Evolutionary conservation across 2,888 invertebrate genomes (phyloP), one percentile per base, ranked within the genome.

Genomic region (Phyllotreta cruciferae): DNA sequence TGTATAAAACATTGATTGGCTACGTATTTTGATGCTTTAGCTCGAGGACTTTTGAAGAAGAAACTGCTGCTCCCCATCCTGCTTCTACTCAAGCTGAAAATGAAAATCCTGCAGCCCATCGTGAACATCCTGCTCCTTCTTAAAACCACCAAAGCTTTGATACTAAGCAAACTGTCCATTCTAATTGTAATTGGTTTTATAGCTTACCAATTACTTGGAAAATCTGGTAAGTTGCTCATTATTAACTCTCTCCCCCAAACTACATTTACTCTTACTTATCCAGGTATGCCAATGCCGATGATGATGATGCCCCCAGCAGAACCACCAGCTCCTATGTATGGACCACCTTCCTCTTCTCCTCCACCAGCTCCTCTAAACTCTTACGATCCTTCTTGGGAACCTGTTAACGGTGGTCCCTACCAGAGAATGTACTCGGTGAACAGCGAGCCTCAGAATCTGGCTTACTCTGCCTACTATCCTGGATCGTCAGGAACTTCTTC

Each of bases 151-250:
- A 93, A 93, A 80, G 94, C 94, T 65, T 83, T 93, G 68, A 87
- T 94, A 66, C 86, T 93, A 74, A 93, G 93, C 78, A 94, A 94
- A 80, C 83, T 93, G 71, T 92, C 93, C 66, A 88, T 94, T 77
- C 85, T 90, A 38, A 83, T 93, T 66, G 93, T 93, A 50, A 84
- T 92, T 55, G 93, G 92, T 64, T 93, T 94, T 84, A 84, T 93
- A 54, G 87, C 90, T 70, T 88, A 91, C 80, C 91, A 92, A 77
- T 82, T 93, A 74, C 81, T 91, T 65, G 90, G 90, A 80, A 93
- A 93, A 84, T 86, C 89, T 80, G 91, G 91, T 82, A 82, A 83
- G 41, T 36, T 56, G 38, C n/a, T 13, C 13, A 52, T 8, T 37
- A 24, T 8, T 49, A 49, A 11, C 34, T 6, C 6, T 11, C 3